These are phyloP conservation scores for Synanthedon andrenaeformis DNA, from an alignment of 2,888 invertebrate species.

Conservation along the genomic window DNA sequence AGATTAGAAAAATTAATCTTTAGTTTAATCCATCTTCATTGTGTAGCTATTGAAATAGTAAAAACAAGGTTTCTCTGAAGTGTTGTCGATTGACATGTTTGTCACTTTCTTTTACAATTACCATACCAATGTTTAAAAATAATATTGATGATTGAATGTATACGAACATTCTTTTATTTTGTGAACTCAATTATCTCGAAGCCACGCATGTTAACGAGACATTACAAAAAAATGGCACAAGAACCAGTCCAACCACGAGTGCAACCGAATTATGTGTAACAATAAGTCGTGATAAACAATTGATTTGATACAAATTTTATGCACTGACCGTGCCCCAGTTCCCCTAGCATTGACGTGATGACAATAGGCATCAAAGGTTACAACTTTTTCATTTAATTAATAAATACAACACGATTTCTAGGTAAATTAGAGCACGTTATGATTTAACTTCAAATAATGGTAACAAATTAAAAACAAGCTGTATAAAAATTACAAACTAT, in stretches of 20 bases:
- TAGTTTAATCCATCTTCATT: too few relatives aligned
- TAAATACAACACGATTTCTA: conserved; percentile 4
- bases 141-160: too few relatives aligned
- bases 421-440: not conserved
- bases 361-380: conserved; percentile 8
- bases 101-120: too few relatives aligned
- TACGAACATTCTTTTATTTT: too few relatives aligned
- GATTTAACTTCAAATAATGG: too few relatives aligned
- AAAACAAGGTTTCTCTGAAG: too few relatives aligned
- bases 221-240: conserved; percentile 3
- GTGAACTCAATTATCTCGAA: not conserved
- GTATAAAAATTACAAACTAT: too few relatives aligned
- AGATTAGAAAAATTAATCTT: too few relatives aligned
- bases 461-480: too few relatives aligned
- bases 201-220: not conserved
- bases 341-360: conserved; percentile 1
- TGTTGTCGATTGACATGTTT: too few relatives aligned
- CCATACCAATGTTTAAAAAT: too few relatives aligned
- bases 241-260: not conserved
- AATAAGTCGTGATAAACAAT: not conserved
- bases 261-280: not conserved
- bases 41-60: too few relatives aligned
- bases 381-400: conserved; percentile 2
- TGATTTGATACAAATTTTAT: conserved; percentile 4
- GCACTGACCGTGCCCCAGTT: conserved; percentile 11